Conservation (phyloP, 2,113 vertebrate species). For the Arenaria interpres region DNA sequence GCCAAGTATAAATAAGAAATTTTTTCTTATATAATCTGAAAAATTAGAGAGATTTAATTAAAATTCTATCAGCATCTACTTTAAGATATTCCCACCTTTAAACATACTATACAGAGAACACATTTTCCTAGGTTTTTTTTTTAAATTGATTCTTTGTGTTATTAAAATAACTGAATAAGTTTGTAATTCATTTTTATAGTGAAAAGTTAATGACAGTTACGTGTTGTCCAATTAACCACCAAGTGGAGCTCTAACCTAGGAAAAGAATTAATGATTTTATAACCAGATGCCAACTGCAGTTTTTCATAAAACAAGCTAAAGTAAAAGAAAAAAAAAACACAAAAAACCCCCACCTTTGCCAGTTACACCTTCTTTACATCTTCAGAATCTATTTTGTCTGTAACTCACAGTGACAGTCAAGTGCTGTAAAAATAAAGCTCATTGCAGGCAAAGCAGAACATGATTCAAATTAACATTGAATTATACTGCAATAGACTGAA, state of each 20-base stretch:
- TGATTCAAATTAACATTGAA: conserved; percentile 23
- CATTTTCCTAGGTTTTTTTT: neutral
- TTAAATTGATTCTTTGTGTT: neutral
- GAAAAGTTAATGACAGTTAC: neutral
- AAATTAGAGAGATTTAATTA: neutral
- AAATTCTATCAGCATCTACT: neutral
- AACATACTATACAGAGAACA: neutral
- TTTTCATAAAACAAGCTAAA: neutral
- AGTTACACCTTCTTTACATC: neutral
- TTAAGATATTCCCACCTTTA: neutral
- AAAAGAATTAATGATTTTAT: conserved; percentile 8
- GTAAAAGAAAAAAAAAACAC: neutral
- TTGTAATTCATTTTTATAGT: neutral
- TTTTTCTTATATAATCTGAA: neutral
- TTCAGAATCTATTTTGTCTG: neutral
- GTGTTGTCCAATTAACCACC: conserved; percentile 42
- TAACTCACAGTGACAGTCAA: conserved; percentile 24
- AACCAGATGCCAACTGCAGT: neutral
- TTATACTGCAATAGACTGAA: conserved; percentile 4
- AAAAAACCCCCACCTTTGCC: neutral
- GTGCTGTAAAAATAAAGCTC: neutral
- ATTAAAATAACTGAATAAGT: neutral
- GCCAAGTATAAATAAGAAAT: neutral
- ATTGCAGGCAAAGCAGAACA: neutral
- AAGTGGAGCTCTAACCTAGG: conserved; percentile 71